A percentile compares a stretch with the other conserved stretches of the same genome.
These are phyloP conservation scores for Nyctibius bracteatus DNA, from an alignment of 2,113 vertebrate species.

Conservation along the genomic window DNA sequence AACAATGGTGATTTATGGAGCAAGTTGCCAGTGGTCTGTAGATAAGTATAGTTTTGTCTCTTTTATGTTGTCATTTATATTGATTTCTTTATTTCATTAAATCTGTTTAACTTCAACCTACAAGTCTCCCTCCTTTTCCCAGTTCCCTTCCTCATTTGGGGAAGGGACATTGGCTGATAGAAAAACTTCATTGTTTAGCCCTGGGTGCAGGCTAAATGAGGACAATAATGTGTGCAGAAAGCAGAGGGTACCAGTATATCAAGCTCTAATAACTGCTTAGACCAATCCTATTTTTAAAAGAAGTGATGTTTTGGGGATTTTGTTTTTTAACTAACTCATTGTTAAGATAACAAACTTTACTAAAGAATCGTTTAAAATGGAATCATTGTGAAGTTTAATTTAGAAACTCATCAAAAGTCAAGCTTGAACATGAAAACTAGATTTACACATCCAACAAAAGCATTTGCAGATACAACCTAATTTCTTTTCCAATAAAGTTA, in stretches of 20 bases:
- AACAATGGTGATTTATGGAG: too few species aligned
- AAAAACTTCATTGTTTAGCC: too few species aligned
- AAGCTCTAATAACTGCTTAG: background rate
- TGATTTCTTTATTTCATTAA: too few species aligned
- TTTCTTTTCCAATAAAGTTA: conserved; percentile 29
- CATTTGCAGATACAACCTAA: conserved; percentile 9
- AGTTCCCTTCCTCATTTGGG: too few species aligned
- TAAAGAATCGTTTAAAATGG: conserved; percentile 41
- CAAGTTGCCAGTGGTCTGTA: too few species aligned
- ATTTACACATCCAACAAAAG: conserved; percentile 29
- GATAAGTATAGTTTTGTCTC: too few species aligned
- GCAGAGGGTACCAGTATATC: background rate
- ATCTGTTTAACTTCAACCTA: too few species aligned
- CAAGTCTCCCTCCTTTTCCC: too few species aligned
- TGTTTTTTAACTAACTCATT: background rate
- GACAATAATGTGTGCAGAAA: background rate
- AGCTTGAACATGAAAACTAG: conserved; percentile 30
- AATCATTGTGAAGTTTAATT: conserved; percentile 50
- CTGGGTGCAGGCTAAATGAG: too few species aligned
- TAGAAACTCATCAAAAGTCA: conserved; percentile 46
- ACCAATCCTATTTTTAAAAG: background rate
- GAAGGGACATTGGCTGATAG: too few species aligned
- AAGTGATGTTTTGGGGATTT: background rate
- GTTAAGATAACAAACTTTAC: conserved; percentile 16
- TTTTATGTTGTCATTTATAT: too few species aligned